A percentile compares a stretch with the other conserved stretches of the same genome.
Conservation (phyloP, 2,888 invertebrate species). For the Cryptosula pallasiana region DNA sequence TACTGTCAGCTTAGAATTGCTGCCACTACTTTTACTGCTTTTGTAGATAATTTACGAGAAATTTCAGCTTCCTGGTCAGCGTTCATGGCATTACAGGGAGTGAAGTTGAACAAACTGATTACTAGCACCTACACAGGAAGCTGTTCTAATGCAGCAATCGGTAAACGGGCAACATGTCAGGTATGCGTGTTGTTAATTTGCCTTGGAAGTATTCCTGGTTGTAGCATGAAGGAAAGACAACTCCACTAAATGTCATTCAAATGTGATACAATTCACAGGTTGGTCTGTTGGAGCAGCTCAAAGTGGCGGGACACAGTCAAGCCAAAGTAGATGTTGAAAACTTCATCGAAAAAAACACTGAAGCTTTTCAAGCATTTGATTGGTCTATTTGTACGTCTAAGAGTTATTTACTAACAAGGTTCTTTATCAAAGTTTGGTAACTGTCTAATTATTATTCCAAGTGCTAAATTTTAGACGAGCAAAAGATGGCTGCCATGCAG, state of each 20-base stretch:
- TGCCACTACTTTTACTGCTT: no score
- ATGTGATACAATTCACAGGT: not conserved
- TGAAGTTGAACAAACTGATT: not conserved
- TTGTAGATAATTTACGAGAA: not conserved
- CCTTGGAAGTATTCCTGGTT: no score
- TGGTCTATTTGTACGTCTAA: slow-evolving; percentile 1
- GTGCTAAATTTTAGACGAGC: not conserved
- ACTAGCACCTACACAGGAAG: not conserved
- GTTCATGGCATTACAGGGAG: not conserved
- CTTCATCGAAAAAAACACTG: not conserved
- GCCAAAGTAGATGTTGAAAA: not conserved
- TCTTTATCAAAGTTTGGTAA: no score
- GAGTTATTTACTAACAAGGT: not conserved
- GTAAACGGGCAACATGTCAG: not conserved
- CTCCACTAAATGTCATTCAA: no score
- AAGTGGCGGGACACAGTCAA: not conserved
- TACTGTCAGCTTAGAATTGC: no score
- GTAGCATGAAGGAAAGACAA: no score
- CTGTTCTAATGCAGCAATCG: not conserved
- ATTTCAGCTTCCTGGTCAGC: not conserved
- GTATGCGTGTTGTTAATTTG: no score
- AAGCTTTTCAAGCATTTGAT: slow-evolving; percentile 7
- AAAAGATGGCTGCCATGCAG: not conserved
- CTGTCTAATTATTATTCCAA: not conserved
- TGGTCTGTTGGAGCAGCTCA: not conserved